Evolutionary conservation across 2,888 invertebrate species (phyloP), one percentile per base, ranked within the genome.

Genomic region (Tiliacea citrago): DNA sequence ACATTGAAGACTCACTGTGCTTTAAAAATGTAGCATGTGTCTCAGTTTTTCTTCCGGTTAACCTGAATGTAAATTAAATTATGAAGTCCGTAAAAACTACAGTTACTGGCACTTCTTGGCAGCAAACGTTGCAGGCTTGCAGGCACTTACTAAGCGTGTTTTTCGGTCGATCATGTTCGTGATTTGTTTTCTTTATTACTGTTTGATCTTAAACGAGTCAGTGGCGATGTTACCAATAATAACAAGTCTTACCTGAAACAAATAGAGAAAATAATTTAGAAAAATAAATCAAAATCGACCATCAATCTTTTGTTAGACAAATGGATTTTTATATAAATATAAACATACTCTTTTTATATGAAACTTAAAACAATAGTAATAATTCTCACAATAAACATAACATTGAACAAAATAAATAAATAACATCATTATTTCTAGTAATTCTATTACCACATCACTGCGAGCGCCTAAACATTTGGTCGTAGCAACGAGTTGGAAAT

Each of bases 221-320:
- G 29, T 29, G n/a, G 68, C n/a, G 58, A 74, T 66, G 62, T 53
- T 66, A 77, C n/a, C 35, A 62, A 70, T 35, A 55, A 61, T 35
- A 61, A 66, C 62, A 61, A 57, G n/a, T 47, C 79, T 86, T 86
- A 86, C 86, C 86, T 86, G 86, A 77, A 86, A 86, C 86, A 87
- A 86, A 55, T 16, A 73, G 39, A 87, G n/a, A 77, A 73, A 10
- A 63, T 42, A 68, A 74, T 77, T 82, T 62, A 73, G 65, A 57
- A 75, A 60, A 60, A 62, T 73, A 60, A 68, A 74, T 47, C 35
- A 49, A 68, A 57, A 39, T 16, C 74, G n/a, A 47, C 47, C 13
- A 16, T 24, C 29, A 51, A 67, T 35, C 12, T 42, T 49, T 57
- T 63, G 16, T 53, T 51, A 24, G 9, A 35, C 49, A 42, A 13